Percentiles rank a stretch among this genome's conserved stretches.
These are phyloP conservation scores for Callimorpha dominula DNA, from an alignment of 2,888 invertebrate genomes.

Conservation along the genomic window DNA sequence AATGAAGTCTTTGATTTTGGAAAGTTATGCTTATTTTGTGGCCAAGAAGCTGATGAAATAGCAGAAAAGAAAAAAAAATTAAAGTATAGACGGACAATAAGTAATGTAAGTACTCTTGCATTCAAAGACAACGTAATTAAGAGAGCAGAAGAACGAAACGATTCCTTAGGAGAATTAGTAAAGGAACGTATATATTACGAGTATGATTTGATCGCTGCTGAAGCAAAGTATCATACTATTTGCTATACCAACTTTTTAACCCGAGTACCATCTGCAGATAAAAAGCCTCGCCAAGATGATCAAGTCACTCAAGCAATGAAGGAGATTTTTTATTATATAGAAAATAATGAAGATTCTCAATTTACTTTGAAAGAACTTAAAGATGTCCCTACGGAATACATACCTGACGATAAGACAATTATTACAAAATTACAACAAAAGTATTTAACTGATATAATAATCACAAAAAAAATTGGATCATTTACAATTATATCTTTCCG, in stretches of 20 bases:
- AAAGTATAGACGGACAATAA: conserved; percentile 51
- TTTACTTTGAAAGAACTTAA: conserved; percentile 64
- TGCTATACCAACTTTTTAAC: conserved; percentile 62
- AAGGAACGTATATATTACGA: conserved; percentile 53
- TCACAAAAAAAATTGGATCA: conserved; percentile 54
- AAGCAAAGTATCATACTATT: conserved; percentile 62
- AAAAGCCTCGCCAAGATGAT: conserved; percentile 59
- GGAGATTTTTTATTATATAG: conserved; percentile 63
- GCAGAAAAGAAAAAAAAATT: conserved; percentile 55
- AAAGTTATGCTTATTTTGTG: conserved; percentile 63
- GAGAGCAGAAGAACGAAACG: conserved; percentile 61
- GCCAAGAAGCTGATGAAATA: conserved; percentile 58
- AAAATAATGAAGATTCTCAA: conserved; percentile 66
- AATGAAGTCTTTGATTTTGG: conserved; percentile 45
- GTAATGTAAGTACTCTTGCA: conserved; percentile 57
- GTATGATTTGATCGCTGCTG: conserved; percentile 58
- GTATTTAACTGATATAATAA: conserved; percentile 55
- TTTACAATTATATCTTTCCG: conserved; percentile 62
- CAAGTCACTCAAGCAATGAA: conserved; percentile 64
- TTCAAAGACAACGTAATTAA: conserved; percentile 63
- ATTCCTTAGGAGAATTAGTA: conserved; percentile 58
- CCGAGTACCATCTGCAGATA: conserved; percentile 54
- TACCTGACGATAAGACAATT: conserved; percentile 61
- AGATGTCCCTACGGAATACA: conserved; percentile 56
- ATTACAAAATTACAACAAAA: conserved; percentile 57